Percentiles rank a stretch among this genome's conserved stretches.
These are phyloP conservation scores for Lutjanus argentimaculatus DNA, from an alignment of 2,797 vertebrate species.

Conservation along the genomic window DNA sequence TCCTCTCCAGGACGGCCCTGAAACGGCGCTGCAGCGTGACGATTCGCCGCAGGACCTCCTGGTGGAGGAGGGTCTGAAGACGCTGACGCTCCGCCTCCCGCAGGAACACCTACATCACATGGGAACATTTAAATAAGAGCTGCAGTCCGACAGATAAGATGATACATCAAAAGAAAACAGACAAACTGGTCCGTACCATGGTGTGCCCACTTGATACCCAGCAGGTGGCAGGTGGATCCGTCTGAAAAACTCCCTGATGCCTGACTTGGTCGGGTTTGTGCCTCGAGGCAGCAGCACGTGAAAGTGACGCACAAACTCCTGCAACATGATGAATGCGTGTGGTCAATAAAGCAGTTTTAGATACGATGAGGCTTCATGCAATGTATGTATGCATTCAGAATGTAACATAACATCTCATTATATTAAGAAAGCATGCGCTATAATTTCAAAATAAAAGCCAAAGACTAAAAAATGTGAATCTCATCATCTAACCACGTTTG, in stretches of 20 bases:
- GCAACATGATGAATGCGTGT: slow-evolving; percentile 18
- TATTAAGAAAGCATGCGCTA: neutral
- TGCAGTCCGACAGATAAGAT: neutral
- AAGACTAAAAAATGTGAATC: neutral
- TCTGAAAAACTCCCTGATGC: slow-evolving; percentile 92
- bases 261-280: slow-evolving; percentile 88
- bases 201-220: slow-evolving; percentile 96
- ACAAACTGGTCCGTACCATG: slow-evolving; percentile 85
- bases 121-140: neutral
- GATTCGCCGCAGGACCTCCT: slow-evolving; percentile 93
- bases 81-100: slow-evolving; percentile 93
- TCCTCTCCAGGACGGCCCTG: slow-evolving; percentile 90
- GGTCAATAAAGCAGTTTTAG: neutral
- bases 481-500: neutral
- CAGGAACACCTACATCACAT: slow-evolving; percentile 90
- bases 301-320: slow-evolving; percentile 97
- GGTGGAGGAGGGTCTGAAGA: slow-evolving; percentile 93
- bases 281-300: slow-evolving; percentile 92
- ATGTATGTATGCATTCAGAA: too few relatives aligned
- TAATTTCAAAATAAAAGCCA: neutral
- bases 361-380: neutral
- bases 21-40: slow-evolving; percentile 91
- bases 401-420: neutral
- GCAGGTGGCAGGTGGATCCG: slow-evolving; percentile 89
- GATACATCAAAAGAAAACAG: neutral